Evolutionary conservation across 1,140 invertebrate genomes (phyloP), one percentile per base, ranked within the genome.

Genomic region (Nymphalis io): DNA sequence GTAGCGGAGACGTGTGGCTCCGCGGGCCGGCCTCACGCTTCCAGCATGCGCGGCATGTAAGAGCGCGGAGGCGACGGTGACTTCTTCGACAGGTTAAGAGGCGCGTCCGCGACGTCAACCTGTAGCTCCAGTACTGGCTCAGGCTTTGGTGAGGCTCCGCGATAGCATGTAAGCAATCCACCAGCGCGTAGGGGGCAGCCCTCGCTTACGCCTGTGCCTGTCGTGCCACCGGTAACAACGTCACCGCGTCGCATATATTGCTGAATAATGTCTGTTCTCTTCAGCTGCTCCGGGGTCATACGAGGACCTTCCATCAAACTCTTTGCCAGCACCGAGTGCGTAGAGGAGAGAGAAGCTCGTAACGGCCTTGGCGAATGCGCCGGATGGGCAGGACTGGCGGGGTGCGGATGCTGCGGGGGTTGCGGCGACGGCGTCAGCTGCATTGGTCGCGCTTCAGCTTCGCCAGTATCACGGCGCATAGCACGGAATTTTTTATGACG

Each of bases 401-500:
- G 82, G 68, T 84, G 84, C 61, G 92, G 83, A 64, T 92, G 91
- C 64, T 91, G 91, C 2, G 90, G 76, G 88, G 87, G 80, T 84
- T 93, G 86, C 74, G 90, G 80, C 48, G 83, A 86, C 6, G 85
- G 75, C 53, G 81, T 82, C 60, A 81, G 70, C 62, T 70, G 80
- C 65, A 76, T 79, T 6, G 79, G 72, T 23, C 87, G 79, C 58
- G 86, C 92, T 75, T 96, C 96, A 0, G 95, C 95, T 75, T 96
- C 95, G 27, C 96, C 95, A 4, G 94, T 95, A 75, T 96, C 96
- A 74, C 96, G 95, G 5, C 96, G 92, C 78, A 96, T 88, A 0
- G 96, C 96, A 3, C 97, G 94, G 93, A 98, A 98, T 86, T 98
- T 98, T 88, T 98, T 98, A 93, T 98, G 97, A 53, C 97, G 97